Conservation (phyloP, 2,113 vertebrate genomes). For the Anarhynchus alexandrinus region DNA sequence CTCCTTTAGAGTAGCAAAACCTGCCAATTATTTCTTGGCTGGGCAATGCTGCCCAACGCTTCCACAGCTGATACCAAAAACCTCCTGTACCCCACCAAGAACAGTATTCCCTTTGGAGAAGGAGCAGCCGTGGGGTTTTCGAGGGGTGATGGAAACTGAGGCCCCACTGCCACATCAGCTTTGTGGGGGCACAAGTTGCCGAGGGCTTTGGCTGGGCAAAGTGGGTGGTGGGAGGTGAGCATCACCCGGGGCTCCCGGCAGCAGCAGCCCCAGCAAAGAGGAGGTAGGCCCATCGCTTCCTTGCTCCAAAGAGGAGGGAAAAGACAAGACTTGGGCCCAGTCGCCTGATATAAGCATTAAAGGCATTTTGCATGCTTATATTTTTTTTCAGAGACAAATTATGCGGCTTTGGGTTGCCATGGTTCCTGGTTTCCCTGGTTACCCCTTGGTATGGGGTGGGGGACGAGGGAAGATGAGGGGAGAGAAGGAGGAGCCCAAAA, state of each 20-base stretch:
- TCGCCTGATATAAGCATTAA: not conserved
- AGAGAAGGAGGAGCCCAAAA: slow-evolving; percentile 23
- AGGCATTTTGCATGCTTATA: slow-evolving; percentile 37
- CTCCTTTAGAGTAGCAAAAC: not conserved
- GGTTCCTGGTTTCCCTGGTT: slow-evolving; percentile 51
- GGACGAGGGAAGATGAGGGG: not conserved
- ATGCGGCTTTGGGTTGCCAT: slow-evolving; percentile 40
- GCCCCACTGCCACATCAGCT: not conserved
- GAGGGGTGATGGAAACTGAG: not conserved
- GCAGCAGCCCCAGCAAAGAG: not conserved
- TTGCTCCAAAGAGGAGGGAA: not conserved
- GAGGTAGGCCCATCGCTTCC: not conserved
- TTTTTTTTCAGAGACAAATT: slow-evolving; percentile 29
- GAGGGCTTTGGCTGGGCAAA: not conserved
- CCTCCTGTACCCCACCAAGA: not conserved
- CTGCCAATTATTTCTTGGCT: not conserved
- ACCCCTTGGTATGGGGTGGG: not conserved
- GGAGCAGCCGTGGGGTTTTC: not conserved
- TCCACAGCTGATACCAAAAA: not conserved
- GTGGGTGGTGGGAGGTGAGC: not conserved
- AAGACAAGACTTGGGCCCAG: not conserved
- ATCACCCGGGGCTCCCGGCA: fast-evolving
- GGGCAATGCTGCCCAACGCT: not conserved
- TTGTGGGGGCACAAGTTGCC: not conserved
- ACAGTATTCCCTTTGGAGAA: not conserved